These are phyloP conservation scores for Pseudorhiza aurosa DNA, from an alignment of 30 jellyfish, hydroid and myxozoan species.

Conservation along the genomic window DNA sequence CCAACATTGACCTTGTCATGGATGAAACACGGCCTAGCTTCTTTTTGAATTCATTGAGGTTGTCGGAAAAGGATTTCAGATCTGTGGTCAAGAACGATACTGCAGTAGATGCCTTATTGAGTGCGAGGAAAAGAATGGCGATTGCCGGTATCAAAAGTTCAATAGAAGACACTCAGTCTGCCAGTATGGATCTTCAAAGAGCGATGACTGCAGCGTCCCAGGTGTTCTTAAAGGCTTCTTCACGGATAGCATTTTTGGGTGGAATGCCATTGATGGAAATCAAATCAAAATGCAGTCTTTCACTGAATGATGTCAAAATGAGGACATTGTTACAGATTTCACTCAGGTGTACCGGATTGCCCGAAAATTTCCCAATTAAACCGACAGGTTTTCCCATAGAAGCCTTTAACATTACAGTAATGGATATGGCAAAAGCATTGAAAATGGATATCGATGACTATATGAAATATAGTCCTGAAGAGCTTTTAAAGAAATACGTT, in stretches of 20 bases:
- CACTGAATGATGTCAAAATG: background rate
- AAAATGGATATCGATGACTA: slow-evolving; percentile 2
- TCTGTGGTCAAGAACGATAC: background rate
- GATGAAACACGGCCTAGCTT: background rate
- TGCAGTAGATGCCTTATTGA: slow-evolving; percentile 14
- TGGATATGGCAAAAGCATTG: slow-evolving; percentile 20
- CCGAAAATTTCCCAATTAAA: slow-evolving; percentile 45
- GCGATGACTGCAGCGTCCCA: background rate
- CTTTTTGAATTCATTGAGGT: background rate
- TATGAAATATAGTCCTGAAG: background rate
- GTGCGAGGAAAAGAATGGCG: slow-evolving; percentile 20
- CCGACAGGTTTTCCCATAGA: slow-evolving; percentile 8
- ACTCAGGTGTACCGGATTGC: slow-evolving; percentile 23
- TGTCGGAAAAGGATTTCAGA: slow-evolving; percentile 30
- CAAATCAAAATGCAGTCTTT: slow-evolving; percentile 2
- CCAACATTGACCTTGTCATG: slow-evolving; percentile 1
- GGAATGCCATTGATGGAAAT: slow-evolving; percentile 12
- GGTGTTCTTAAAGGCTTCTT: background rate
- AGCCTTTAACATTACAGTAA: slow-evolving; percentile 3
- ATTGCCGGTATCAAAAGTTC: slow-evolving; percentile 12
- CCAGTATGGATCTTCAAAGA: background rate
- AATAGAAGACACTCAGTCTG: background rate
- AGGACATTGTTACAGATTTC: slow-evolving; percentile 29
- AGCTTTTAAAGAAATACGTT: background rate
- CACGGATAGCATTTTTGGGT: background rate